Evolutionary conservation across 1,140 invertebrate genomes (phyloP).

Genomic region (Aphelinus certus): DNA sequence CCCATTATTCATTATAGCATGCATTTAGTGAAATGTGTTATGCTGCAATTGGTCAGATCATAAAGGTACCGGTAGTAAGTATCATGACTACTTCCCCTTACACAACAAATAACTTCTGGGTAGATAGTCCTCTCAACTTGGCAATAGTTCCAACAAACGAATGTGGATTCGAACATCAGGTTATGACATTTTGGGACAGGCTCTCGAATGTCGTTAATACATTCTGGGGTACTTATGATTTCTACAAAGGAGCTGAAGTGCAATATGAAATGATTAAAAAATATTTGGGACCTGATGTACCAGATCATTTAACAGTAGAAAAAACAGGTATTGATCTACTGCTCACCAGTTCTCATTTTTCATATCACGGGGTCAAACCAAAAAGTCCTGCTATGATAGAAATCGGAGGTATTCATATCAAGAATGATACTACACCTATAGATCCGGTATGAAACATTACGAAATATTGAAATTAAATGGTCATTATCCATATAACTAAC

Average conservation of each 20-base stretch:
- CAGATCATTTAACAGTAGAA: conserved; percentile 56
- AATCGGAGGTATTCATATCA: conserved; percentile 70
- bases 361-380: conserved; percentile 63
- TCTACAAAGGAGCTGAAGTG: not conserved
- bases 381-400: conserved; percentile 66
- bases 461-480: conserved; percentile 48
- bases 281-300: conserved; percentile 58
- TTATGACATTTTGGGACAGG: conserved; percentile 51
- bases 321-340: conserved; percentile 58
- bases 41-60: conserved; percentile 67
- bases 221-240: not conserved
- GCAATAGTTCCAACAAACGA: conserved; percentile 69
- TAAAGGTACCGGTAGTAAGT: conserved; percentile 69
- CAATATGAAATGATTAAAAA: conserved; percentile 45
- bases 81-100: conserved; percentile 68
- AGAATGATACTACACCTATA: conserved; percentile 40
- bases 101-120: conserved; percentile 70
- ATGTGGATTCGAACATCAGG: conserved; percentile 56
- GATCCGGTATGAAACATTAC: conserved; percentile 45
- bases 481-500: conserved; percentile 65
- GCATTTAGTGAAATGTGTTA: conserved; percentile 48
- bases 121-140: conserved; percentile 69
- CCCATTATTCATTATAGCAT: not conserved
- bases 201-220: not conserved
- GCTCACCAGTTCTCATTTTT: conserved; percentile 69